These are phyloP conservation scores for Orthonevra nobilis DNA, from an alignment of 2,888 invertebrate genomes.

Conservation along the genomic window DNA sequence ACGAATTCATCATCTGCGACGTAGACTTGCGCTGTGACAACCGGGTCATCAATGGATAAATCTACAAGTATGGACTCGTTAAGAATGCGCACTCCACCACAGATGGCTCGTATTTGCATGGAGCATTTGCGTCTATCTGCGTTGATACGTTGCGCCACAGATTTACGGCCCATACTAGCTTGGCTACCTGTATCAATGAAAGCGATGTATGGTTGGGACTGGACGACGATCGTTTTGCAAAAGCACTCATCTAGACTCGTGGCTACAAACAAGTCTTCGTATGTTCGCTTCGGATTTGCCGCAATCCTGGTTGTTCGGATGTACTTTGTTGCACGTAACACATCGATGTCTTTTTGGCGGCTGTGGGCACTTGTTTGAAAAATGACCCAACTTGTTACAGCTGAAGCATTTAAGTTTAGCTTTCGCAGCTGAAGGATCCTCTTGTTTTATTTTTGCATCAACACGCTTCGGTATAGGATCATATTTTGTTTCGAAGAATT, in stretches of 20 bases:
- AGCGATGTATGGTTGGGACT: slow-evolving; percentile 18
- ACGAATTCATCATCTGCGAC: slow-evolving; percentile 31
- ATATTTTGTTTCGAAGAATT: slow-evolving; percentile 6
- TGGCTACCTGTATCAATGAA: slow-evolving; percentile 48
- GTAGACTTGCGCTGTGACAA: slow-evolving; percentile 24
- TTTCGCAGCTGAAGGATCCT: slow-evolving; percentile 19
- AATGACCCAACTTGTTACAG: too few species aligned
- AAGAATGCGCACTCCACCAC: too few species aligned
- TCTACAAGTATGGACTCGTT: too few species aligned
- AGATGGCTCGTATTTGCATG: slow-evolving; percentile 43
- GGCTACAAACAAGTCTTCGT: slow-evolving; percentile 18
- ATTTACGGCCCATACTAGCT: slow-evolving; percentile 26
- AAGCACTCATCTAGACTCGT: too few species aligned
- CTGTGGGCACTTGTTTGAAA: slow-evolving; percentile 19
- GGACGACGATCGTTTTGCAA: slow-evolving; percentile 8
- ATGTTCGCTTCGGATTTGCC: slow-evolving; percentile 22
- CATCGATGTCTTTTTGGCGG: too few species aligned
- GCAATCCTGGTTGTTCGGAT: too few species aligned
- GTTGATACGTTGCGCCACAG: slow-evolving; percentile 29
- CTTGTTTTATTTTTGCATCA: slow-evolving; percentile 8
- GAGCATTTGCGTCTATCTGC: slow-evolving; percentile 24
- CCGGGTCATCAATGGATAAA: too few species aligned
- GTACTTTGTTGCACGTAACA: too few species aligned
- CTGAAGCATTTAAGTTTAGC: slow-evolving; percentile 23
- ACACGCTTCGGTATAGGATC: slow-evolving; percentile 18